Conservation (phyloP, 2,113 vertebrate genomes). For the Oreochromis aureus region DNA sequence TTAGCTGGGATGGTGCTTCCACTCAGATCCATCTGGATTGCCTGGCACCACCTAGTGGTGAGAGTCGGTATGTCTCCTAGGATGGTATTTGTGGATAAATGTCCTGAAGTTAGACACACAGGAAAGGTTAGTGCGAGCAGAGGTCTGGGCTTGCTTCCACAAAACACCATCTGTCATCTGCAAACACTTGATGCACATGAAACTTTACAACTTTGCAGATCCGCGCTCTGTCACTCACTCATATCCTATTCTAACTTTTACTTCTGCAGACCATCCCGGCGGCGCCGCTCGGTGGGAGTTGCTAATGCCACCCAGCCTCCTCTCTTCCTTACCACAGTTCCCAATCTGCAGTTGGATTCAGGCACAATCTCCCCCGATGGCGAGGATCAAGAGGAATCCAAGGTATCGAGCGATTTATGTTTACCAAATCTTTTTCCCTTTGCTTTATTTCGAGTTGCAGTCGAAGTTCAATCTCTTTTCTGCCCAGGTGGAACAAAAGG, state of each 20-base stretch:
- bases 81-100: not conserved
- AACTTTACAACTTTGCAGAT: not conserved
- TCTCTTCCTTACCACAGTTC: conserved; percentile 50
- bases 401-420: conserved; percentile 17
- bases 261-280: conserved; percentile 76
- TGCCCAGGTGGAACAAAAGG: conserved; percentile 74
- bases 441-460: not conserved
- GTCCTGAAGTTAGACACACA: not conserved
- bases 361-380: conserved; percentile 53
- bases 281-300: conserved; percentile 78
- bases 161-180: not conserved
- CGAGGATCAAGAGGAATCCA: conserved; percentile 68
- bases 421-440: not conserved
- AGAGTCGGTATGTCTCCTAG: not conserved
- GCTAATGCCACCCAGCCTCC: conserved; percentile 71
- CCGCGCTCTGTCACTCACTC: not conserved
- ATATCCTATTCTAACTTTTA: not conserved
- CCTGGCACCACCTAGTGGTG: conserved; percentile 37
- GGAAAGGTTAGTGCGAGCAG: conserved; percentile 5
- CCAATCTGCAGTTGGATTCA: conserved; percentile 51
- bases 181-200: not conserved
- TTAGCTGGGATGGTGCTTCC: not conserved
- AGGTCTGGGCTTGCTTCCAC: not conserved
- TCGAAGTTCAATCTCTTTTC: not conserved
- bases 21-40: not conserved